Base-by-base conservation (phyloP, 2,113 vertebrate species). In the Limnothrissa miodon region DNA sequence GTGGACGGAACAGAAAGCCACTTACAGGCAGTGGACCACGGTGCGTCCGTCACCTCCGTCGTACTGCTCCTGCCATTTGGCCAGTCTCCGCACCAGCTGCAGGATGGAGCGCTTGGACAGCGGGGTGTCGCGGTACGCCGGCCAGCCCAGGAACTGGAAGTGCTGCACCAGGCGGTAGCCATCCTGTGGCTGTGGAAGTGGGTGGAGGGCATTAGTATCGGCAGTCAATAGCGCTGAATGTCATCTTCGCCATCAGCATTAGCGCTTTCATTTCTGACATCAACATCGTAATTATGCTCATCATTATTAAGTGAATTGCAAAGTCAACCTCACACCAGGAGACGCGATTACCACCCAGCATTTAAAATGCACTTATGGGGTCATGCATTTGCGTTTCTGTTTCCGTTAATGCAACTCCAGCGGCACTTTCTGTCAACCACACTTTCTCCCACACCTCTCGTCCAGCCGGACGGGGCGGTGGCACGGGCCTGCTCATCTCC, bases 101-200 rank as follows among this genome's bases (percentile, higher is more conserved):
- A 99, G 95, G 86, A 99, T 95, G 25, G 98, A 99, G 86, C 97
- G 97, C 66, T 99, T 99, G 44, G 98, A 99, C 66, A 97, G 96
- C 0, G 98, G 97, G 0, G 95, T 99, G 93, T 99, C 97, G 89
- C 97, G 92, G 92, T 99, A 98, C 0, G 97, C 97, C 0, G 98
- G 98, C 98, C 98, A 99, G 87, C 97, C 98, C 1, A 99, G 97
- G 93, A 98, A 99, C 93, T 99, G 98, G 86, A 99, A 96, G 87
- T 99, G 98, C 93, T 99, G 98, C 74, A 99, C 98, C 66, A 99
- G 95, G 39, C 96, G 97, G 44, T 99, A 98, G 0, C 98, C 98
- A 0, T 99, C 98, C 91, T 99, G 98, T 1, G 98, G 98, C 98
- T 99, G 91, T 42, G 42, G 42, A 6, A 4, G 4, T 45, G 36